Evolutionary conservation across 2,797 vertebrate species (phyloP), one percentile per base, ranked within the genome.

Genomic region (Rhynchotus rufescens): DNA sequence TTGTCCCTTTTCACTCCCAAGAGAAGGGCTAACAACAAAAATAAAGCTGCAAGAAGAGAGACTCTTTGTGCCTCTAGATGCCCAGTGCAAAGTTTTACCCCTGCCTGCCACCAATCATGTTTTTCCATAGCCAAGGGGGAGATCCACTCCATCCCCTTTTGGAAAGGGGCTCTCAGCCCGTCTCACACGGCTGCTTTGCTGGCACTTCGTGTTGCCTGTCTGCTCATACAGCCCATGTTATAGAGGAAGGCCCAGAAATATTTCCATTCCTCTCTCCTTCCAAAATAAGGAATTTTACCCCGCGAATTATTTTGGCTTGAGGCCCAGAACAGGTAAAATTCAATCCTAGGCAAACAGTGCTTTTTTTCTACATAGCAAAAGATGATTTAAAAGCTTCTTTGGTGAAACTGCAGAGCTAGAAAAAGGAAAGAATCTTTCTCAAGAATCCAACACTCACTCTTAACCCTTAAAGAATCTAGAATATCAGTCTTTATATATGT

Each of bases 291-390:
- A 72, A 73, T 45, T 90, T 85, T 32, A 89, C 30, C 23, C 54
- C 26, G 56, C 77, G 28, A 94, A 86, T 74, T 82, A 71, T 69
- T 91, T 94, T 94, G 85, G 89, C 88, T 49, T 61, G 44, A 89
- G 22, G 74, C 57, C 72, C 72, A 93, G 78, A 93, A 84, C 28
- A 86, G 92, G 90, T 92, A 93, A 93, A 85, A 93, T 81, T 85
- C 62, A 89, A 56, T 80, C n/a, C 36, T 54, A 61, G n/a, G 28
- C 45, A 19, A 92, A 90, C 15, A 16, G 26, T 54, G 45, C 5
- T 36, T 36, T 36, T 91, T 86, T 92, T 67, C 23, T 72, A 54
- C 17, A 9, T 28, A 88, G 59, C 78, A 89, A 93, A 13, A 77
- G 52, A 71, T 65, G 3, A 92, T 82, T 82, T 84, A 61, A 84